These are phyloP conservation scores for Polyergus mexicanus DNA, from an alignment of 1,140 invertebrate species.

Conservation along the genomic window DNA sequence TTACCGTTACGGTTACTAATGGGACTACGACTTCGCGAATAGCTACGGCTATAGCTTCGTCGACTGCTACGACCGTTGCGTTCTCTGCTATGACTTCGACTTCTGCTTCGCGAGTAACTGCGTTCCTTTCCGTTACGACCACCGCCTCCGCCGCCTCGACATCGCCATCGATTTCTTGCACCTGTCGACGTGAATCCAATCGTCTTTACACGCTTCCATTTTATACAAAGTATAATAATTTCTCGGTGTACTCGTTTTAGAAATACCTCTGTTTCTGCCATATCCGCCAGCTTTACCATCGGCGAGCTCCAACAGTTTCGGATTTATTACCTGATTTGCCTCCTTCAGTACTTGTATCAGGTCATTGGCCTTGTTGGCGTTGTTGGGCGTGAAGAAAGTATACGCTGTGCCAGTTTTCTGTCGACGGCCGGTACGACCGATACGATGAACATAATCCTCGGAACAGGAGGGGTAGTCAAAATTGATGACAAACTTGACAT, in stretches of 20 bases:
- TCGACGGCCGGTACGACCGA: conserved; percentile 98
- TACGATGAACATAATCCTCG: conserved; percentile 99
- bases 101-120: conserved; percentile 83
- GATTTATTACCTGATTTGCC: conserved; percentile 97
- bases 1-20: conserved; percentile 82
- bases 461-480: conserved; percentile 99
- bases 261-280: conserved; percentile 82
- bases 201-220: background rate
- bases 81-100: conserved; percentile 84
- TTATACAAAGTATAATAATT: background rate
- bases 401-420: conserved; percentile 99
- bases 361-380: conserved; percentile 97
- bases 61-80: conserved; percentile 82
- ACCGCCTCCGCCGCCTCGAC: conserved; percentile 75
- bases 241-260: background rate
- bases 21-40: conserved; percentile 84
- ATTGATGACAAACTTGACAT: conserved; percentile 99
- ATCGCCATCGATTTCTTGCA: conserved; percentile 84
- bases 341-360: conserved; percentile 96
- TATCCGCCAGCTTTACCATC: conserved; percentile 83
- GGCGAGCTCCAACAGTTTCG: conserved; percentile 90
- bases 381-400: conserved; percentile 98
- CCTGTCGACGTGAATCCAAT: conserved; percentile 68
- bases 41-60: conserved; percentile 85
- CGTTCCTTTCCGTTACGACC: conserved; percentile 81